These are phyloP conservation scores for Machimus atricapillus DNA, from an alignment of 2,888 invertebrate species.

Conservation along the genomic window DNA sequence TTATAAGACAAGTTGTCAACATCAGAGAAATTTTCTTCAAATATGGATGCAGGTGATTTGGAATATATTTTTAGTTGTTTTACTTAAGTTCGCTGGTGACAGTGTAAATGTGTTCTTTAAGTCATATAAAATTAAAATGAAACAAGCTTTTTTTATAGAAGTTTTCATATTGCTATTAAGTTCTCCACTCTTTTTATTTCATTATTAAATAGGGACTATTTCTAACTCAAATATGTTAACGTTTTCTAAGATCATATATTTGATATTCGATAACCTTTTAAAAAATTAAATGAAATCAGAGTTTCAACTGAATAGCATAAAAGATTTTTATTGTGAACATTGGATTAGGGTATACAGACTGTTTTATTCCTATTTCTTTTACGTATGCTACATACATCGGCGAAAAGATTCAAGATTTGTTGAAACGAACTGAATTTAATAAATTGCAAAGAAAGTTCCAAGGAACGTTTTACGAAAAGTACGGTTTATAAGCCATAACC, in stretches of 20 bases:
- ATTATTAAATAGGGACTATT: neutral
- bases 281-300: neutral
- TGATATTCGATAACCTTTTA: neutral
- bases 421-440: neutral
- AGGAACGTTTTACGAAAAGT: neutral
- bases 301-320: neutral
- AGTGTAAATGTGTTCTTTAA: no score
- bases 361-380: neutral
- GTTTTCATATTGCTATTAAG: no score
- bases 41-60: no score
- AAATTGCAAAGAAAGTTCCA: neutral
- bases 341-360: neutral
- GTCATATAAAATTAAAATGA: no score
- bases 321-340: neutral
- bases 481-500: conserved; percentile 13
- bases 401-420: neutral
- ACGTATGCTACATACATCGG: neutral
- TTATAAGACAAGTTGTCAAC: no score
- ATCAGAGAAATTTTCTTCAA: no score
- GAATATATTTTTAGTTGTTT: no score
- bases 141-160: no score
- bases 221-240: neutral
- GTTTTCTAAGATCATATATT: neutral
- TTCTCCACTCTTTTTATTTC: neutral
- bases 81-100: no score